These are phyloP conservation scores for Netelia fuscicornis DNA, from an alignment of 2,888 invertebrate species.

Conservation along the genomic window DNA sequence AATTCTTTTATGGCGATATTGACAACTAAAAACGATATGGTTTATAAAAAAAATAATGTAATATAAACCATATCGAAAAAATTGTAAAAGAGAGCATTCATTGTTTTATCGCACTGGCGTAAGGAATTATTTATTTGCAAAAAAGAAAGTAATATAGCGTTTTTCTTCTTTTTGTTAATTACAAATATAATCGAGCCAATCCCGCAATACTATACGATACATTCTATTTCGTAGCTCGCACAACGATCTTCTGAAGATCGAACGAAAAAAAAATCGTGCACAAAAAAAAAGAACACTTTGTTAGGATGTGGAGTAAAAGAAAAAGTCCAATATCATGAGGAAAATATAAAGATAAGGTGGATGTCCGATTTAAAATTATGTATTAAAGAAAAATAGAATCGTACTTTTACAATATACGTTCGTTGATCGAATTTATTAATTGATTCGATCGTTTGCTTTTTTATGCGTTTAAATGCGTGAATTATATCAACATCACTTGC, in stretches of 20 bases:
- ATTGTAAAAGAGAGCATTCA: conserved; percentile 32
- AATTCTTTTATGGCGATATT: neutral
- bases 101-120: conserved; percentile 40
- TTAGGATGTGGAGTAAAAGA: neutral
- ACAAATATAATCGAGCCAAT: conserved; percentile 40
- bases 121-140: conserved; percentile 48
- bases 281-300: conserved; percentile 10
- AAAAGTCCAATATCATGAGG: conserved; percentile 9
- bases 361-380: conserved; percentile 2
- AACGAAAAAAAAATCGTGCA: conserved; percentile 41
- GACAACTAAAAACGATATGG: neutral
- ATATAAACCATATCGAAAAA: neutral
- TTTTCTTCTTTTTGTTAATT: conserved; percentile 24
- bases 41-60: neutral
- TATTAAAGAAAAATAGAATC: neutral
- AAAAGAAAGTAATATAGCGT: conserved; percentile 7
- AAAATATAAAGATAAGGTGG: conserved; percentile 19
- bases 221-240: conserved; percentile 56
- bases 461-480: neutral
- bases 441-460: neutral
- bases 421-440: neutral
- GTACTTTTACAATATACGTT: neutral
- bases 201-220: conserved; percentile 36
- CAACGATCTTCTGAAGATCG: conserved; percentile 49
- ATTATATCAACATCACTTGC: neutral